phyloP scores from a whole-genome alignment of 2,888 invertebrate species.

The Calliopum simillimum region DNA sequence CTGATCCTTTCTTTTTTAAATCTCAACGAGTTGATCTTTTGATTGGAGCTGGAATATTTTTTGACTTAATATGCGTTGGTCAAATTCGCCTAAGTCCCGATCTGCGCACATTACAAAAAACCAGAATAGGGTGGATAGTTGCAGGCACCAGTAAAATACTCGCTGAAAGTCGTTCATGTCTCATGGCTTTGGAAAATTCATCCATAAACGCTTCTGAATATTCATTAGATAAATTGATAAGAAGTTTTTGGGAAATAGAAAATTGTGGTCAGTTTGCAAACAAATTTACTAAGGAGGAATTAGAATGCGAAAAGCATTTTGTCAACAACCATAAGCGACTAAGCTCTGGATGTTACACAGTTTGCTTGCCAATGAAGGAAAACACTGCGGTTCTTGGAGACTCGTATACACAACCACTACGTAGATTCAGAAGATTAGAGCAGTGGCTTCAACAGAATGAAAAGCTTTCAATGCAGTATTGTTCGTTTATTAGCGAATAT shows the following conservation, averaged over 20 bases:
- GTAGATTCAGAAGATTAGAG: no score
- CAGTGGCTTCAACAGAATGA: no score
- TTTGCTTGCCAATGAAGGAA: slow-evolving; percentile 35
- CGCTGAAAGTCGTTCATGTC: slow-evolving; percentile 1
- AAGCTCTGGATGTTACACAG: slow-evolving; percentile 34
- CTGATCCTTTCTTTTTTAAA: slow-evolving; percentile 38
- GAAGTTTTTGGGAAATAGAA: slow-evolving; percentile 29
- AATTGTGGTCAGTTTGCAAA: slow-evolving; percentile 9
- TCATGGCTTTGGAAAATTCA: not conserved
- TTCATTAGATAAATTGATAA: slow-evolving; percentile 9
- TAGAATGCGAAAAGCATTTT: slow-evolving; percentile 41
- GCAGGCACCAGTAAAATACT: slow-evolving; percentile 31
- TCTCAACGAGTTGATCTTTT: slow-evolving; percentile 35
- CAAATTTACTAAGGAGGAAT: slow-evolving; percentile 26
- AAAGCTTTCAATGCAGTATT: slow-evolving; percentile 21
- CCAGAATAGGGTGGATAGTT: slow-evolving; percentile 42
- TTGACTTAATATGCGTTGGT: slow-evolving; percentile 37
- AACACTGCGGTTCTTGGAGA: slow-evolving; percentile 24
- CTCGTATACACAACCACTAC: slow-evolving; percentile 21
- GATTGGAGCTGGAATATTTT: slow-evolving; percentile 40
- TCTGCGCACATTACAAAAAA: slow-evolving; percentile 43
- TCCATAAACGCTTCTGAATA: not conserved
- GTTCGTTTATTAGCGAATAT: slow-evolving; percentile 21
- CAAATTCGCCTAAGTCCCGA: slow-evolving; percentile 33
- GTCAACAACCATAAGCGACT: slow-evolving; percentile 26